A percentile compares a stretch with the other conserved stretches of the same genome.
Conservation (phyloP, 2,888 invertebrate genomes). For the Troglohyphantes excavatus region DNA sequence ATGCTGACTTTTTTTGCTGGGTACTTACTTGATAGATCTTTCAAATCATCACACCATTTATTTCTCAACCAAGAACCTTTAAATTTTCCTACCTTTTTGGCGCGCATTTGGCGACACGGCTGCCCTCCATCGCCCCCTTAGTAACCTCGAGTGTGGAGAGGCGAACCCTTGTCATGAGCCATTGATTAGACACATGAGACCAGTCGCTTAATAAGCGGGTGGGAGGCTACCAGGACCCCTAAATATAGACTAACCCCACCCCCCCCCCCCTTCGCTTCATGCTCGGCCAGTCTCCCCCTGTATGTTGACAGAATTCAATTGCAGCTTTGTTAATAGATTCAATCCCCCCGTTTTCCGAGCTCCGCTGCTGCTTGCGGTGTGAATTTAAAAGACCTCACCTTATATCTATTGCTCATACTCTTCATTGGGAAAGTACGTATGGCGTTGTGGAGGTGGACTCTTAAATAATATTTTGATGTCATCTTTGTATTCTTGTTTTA, state of each 20-base stretch:
- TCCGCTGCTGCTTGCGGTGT: conserved; percentile 61
- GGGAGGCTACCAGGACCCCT: conserved; percentile 44
- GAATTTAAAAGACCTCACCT: conserved; percentile 69
- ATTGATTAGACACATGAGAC: conserved; percentile 79
- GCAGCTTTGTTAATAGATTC: conserved; percentile 75
- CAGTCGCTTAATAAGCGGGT: conserved; percentile 77
- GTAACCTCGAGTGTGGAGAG: background rate
- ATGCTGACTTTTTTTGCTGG: too few species aligned
- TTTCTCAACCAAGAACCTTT: background rate
- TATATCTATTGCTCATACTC: background rate
- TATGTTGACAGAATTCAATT: conserved; percentile 78
- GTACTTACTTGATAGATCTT: too few species aligned
- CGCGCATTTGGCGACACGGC: conserved; percentile 12
- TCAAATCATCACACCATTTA: too few species aligned
- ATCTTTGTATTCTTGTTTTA: background rate
- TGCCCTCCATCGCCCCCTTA: background rate
- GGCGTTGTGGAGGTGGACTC: background rate
- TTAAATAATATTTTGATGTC: background rate
- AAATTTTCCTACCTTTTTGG: conserved; percentile 12
- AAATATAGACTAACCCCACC: conserved; percentile 57
- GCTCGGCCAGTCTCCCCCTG: conserved; percentile 50
- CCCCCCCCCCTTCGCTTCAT: conserved; percentile 46
- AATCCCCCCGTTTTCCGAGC: conserved; percentile 17
- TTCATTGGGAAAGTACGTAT: conserved; percentile 20
- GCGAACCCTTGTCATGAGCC: conserved; percentile 75